Conservation (phyloP, 2,888 invertebrate genomes). For the Crossocerus cetratus region DNA sequence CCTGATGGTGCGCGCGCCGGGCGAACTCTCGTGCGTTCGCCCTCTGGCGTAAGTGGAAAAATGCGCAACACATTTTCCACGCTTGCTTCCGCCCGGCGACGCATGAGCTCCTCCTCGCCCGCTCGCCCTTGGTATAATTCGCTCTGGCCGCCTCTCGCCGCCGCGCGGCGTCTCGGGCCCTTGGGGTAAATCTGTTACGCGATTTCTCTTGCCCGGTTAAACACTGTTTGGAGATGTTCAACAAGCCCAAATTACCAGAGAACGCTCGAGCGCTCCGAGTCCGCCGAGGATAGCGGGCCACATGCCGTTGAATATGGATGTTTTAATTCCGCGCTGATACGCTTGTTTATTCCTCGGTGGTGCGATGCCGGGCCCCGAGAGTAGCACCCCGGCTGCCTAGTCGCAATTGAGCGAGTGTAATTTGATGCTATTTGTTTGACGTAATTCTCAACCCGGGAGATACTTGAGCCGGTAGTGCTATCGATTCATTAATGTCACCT, state of each 20-base stretch:
- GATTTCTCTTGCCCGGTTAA: not conserved
- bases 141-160: not conserved
- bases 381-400: too few relatives aligned
- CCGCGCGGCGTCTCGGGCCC: not conserved
- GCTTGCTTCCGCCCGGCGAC: not conserved
- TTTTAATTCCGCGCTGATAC: too few relatives aligned
- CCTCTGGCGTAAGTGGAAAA: not conserved
- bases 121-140: not conserved
- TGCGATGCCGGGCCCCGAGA: too few relatives aligned
- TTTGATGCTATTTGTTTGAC: too few relatives aligned
- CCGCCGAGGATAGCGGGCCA: too few relatives aligned
- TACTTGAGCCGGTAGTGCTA: too few relatives aligned
- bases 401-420: too few relatives aligned
- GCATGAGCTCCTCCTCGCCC: not conserved
- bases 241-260: not conserved
- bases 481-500: too few relatives aligned
- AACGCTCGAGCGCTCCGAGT: not conserved
- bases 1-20: slow-evolving; percentile 19
- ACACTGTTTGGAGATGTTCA: slow-evolving; percentile 2
- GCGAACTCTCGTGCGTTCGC: not conserved
- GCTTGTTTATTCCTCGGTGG: too few relatives aligned
- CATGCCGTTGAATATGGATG: too few relatives aligned
- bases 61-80: not conserved
- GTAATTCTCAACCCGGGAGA: too few relatives aligned
- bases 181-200: not conserved